These are phyloP conservation scores for Junco hyemalis DNA, from an alignment of 2,113 vertebrate species.

Conservation along the genomic window DNA sequence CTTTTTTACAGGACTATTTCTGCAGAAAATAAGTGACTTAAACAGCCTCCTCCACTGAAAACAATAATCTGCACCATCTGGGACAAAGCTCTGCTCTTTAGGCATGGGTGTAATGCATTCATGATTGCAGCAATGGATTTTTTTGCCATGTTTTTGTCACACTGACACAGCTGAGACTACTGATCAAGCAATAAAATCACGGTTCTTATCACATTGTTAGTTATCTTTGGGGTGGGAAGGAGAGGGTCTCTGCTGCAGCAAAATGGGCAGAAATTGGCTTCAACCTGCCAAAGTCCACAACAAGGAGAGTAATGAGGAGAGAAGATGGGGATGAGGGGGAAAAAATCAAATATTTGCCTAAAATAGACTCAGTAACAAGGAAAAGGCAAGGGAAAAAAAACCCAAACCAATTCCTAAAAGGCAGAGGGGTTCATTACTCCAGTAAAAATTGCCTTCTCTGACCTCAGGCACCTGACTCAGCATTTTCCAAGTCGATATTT, in stretches of 20 bases:
- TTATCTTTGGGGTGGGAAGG: background rate
- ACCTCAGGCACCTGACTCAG: constrained; percentile 23
- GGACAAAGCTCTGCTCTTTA: background rate
- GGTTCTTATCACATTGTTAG: fast-evolving
- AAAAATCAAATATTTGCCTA: background rate
- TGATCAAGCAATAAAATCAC: background rate
- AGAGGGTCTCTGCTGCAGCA: background rate
- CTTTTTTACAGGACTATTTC: background rate
- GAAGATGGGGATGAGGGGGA: background rate
- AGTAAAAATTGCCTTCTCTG: background rate
- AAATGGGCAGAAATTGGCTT: background rate
- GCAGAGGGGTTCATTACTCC: background rate
- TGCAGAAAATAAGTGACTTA: background rate
- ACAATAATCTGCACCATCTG: background rate
- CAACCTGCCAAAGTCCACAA: constrained; percentile 46
- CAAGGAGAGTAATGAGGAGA: background rate
- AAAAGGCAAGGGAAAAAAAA: background rate
- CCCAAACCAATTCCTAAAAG: background rate
- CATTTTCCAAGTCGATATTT: constrained; percentile 18
- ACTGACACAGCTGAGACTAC: background rate
- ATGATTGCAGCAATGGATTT: background rate
- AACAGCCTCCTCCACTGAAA: background rate
- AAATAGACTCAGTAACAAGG: background rate
- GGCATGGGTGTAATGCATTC: fast-evolving
- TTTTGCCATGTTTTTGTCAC: background rate